Conservation (phyloP, 2,888 invertebrate genomes). For the Ischnura elegans region DNA sequence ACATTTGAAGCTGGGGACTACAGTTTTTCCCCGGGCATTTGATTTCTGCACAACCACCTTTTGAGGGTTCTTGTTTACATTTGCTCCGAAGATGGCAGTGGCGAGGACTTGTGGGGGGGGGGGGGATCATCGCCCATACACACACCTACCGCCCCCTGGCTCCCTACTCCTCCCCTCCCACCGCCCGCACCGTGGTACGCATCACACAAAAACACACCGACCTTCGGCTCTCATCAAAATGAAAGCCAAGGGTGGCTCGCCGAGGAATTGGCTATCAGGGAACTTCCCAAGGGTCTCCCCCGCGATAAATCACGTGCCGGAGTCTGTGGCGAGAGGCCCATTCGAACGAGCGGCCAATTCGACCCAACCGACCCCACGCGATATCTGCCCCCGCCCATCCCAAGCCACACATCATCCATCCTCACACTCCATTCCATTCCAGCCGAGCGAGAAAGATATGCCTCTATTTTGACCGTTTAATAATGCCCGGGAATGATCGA, state of each 20-base stretch:
- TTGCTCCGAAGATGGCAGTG: neutral
- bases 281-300: conserved; percentile 2
- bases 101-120: neutral
- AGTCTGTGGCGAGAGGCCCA: neutral
- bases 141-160: neutral
- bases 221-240: conserved; percentile 11
- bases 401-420: neutral
- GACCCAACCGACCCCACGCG: neutral
- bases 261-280: conserved; percentile 53
- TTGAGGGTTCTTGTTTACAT: neutral
- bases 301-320: conserved; percentile 43
- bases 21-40: too few species aligned
- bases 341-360: neutral
- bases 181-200: neutral
- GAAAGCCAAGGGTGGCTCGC: conserved; percentile 29
- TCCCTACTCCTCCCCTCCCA: neutral
- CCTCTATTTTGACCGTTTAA: neutral
- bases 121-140: neutral
- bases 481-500: neutral
- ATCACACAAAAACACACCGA: neutral
- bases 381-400: neutral
- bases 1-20: too few species aligned
- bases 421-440: neutral
- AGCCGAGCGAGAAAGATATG: neutral
- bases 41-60: too few species aligned